A percentile compares a stretch with the other conserved stretches of the same genome.
phyloP scores from a whole-genome alignment of 2,797 vertebrate species.

The Sebastes nivosus region DNA sequence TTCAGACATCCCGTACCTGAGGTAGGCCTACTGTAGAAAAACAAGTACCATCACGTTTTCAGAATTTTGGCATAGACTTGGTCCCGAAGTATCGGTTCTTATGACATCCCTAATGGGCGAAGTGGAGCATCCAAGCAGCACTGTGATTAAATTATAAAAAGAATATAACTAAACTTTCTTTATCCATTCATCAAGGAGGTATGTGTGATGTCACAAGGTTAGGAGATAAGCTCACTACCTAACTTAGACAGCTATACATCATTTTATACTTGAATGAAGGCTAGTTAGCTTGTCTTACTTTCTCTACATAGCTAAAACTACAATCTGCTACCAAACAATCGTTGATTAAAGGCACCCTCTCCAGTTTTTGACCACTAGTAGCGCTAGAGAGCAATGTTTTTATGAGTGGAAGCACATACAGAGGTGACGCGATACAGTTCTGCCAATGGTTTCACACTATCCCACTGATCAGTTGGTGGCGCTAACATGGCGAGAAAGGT shows the following conservation, averaged over 20 bases:
- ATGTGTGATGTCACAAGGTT: not conserved
- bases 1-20: too few species aligned
- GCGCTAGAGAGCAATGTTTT: not conserved
- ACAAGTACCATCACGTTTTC: too few species aligned
- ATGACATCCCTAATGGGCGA: not conserved
- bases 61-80: too few species aligned
- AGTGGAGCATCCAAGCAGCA: not conserved
- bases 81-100: too few species aligned
- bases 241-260: not conserved
- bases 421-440: not conserved
- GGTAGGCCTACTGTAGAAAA: too few species aligned
- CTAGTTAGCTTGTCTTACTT: not conserved
- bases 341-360: not conserved
- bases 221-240: too few species aligned
- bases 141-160: not conserved
- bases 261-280: not conserved
- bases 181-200: too few species aligned
- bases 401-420: not conserved
- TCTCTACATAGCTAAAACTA: not conserved
- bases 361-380: too few species aligned
- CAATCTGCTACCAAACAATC: not conserved
- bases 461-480: not conserved
- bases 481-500: not conserved
- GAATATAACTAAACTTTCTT: not conserved
- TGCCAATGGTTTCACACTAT: not conserved